These are phyloP conservation scores for Enteromius unitaeniatus DNA, from an alignment of 2,797 vertebrate genomes.

Conservation along the genomic window DNA sequence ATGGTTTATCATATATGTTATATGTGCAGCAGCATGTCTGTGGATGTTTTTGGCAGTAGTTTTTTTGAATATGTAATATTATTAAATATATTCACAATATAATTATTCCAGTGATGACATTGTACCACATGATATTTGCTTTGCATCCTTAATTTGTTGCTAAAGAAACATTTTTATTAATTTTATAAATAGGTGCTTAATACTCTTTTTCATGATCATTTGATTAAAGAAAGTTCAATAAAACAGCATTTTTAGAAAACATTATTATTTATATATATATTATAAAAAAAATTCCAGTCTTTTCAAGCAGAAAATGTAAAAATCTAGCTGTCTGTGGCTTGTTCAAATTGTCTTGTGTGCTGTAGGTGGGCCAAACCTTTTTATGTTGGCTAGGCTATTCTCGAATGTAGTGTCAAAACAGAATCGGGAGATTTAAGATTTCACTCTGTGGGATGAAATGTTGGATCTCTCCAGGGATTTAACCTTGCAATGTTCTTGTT, in stretches of 20 bases:
- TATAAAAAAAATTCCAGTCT: too few relatives aligned
- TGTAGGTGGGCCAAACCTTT: not conserved
- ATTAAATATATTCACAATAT: not conserved
- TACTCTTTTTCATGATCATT: not conserved
- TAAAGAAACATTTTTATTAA: not conserved
- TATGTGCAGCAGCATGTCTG: too few relatives aligned
- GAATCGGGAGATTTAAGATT: conserved; percentile 15
- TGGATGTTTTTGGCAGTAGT: not conserved
- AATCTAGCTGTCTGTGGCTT: not conserved
- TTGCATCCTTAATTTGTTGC: not conserved
- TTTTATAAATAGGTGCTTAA: not conserved
- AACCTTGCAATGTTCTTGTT: conserved; percentile 37
- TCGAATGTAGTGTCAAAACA: conserved; percentile 18
- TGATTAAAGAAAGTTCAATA: not conserved
- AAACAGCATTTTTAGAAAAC: not conserved
- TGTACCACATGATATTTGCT: not conserved
- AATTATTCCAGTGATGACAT: not conserved
- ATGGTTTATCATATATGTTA: not conserved
- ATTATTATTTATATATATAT: not conserved
- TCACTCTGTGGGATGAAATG: conserved; percentile 19
- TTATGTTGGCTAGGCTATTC: conserved; percentile 28
- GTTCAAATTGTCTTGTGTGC: conserved; percentile 13
- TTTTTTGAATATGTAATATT: not conserved
- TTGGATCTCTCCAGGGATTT: not conserved
- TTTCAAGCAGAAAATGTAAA: not conserved